Percentiles rank a stretch among this genome's conserved stretches.
Evolutionary conservation across 2,888 invertebrate genomes (phyloP).

Genomic region (Leucoma salicis): DNA sequence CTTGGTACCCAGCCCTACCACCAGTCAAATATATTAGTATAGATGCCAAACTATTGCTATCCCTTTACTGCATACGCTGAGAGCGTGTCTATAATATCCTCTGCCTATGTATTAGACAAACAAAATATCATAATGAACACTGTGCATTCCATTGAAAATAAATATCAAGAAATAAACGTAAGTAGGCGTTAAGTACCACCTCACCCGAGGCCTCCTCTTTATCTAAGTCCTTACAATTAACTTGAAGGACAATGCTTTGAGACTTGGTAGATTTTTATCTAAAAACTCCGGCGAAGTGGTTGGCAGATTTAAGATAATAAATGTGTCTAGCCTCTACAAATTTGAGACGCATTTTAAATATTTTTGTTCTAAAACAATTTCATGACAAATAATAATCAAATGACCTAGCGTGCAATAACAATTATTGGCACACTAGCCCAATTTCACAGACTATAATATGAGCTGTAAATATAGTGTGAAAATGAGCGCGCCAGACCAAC

Average conservation of each 20-base stretch:
- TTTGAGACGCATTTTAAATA: slow-evolving; percentile 17
- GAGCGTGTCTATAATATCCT: no score
- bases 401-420: not conserved
- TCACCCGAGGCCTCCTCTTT: slow-evolving; percentile 41
- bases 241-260: slow-evolving; percentile 46
- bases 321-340: slow-evolving; percentile 25
- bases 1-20: no score
- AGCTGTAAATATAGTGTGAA: slow-evolving; percentile 43
- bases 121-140: slow-evolving; percentile 34
- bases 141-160: slow-evolving; percentile 30
- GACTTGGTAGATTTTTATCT: slow-evolving; percentile 49
- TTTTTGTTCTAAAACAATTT: slow-evolving; percentile 17
- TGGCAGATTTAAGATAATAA: slow-evolving; percentile 42
- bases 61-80: no score
- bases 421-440: not conserved
- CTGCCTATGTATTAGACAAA: no score
- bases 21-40: no score
- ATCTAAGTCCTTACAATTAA: slow-evolving; percentile 52
- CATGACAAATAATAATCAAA: not conserved
- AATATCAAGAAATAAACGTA: slow-evolving; percentile 36
- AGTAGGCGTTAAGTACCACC: slow-evolving; percentile 43
- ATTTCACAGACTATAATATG: not conserved
- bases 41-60: no score
- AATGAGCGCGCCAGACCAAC: slow-evolving; percentile 47
- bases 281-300: slow-evolving; percentile 40